Evolutionary conservation across 2,113 vertebrate genomes (phyloP).

Genomic region (Daboia siamensis): DNA sequence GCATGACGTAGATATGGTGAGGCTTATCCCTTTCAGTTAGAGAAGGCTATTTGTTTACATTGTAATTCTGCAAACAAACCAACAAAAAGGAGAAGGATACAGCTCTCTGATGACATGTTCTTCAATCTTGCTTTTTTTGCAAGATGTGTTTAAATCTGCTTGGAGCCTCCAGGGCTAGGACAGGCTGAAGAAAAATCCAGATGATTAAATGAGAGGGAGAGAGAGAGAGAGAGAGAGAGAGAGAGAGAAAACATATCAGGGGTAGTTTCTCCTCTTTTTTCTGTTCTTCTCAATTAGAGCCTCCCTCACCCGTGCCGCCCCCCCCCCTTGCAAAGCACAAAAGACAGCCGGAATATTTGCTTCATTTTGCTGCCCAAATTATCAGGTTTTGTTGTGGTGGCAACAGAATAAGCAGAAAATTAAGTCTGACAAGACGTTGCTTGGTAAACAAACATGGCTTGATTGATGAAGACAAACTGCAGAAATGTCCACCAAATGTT

Average conservation of each 20-base stretch:
- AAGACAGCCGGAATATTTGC: slow-evolving; percentile 63
- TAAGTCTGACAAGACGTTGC: slow-evolving; percentile 83
- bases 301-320: slow-evolving; percentile 38
- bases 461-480: slow-evolving; percentile 84
- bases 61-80: not conserved
- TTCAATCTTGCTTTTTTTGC: not conserved
- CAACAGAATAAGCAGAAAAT: slow-evolving; percentile 80
- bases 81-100: not conserved
- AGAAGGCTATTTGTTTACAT: too few species aligned
- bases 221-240: not conserved
- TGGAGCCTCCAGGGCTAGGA: not conserved
- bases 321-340: slow-evolving; percentile 54
- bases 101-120: not conserved
- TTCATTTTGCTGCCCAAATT: slow-evolving; percentile 69
- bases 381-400: slow-evolving; percentile 70
- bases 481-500: slow-evolving; percentile 74
- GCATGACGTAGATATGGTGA: too few species aligned
- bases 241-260: not conserved
- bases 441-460: slow-evolving; percentile 80
- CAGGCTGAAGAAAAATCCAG: not conserved
- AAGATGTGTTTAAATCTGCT: not conserved
- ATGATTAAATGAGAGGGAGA: not conserved
- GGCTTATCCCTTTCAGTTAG: too few species aligned
- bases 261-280: rapidly evolving
- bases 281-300: slow-evolving; percentile 43